Evolutionary conservation across 2,113 vertebrate species (phyloP).

Genomic region (Chrysochloris asiatica): DNA sequence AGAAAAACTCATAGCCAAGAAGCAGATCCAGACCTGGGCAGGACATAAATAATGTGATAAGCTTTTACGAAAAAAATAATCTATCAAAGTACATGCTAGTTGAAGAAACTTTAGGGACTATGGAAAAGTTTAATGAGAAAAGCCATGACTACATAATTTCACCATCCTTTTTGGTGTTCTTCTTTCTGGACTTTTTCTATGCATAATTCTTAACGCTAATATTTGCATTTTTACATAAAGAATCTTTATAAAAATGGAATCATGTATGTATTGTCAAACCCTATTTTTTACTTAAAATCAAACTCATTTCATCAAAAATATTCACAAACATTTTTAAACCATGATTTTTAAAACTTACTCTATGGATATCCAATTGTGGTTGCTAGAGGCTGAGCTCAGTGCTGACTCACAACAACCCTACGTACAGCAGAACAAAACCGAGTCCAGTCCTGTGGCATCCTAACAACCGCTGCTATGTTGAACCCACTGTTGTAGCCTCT

Average conservation of each 20-base stretch:
- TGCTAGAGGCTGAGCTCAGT: background rate
- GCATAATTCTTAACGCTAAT: background rate
- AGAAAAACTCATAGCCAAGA: background rate
- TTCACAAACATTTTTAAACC: conserved; percentile 16
- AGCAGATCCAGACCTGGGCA: background rate
- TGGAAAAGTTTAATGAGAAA: background rate
- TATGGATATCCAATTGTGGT: background rate
- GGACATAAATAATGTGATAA: background rate
- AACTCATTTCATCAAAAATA: background rate
- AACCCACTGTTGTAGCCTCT: too few species aligned
- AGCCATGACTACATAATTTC: background rate
- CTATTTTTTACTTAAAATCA: conserved; percentile 7
- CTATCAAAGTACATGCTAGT: background rate
- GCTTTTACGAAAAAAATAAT: background rate
- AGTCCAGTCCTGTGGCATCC: background rate
- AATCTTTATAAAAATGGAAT: conserved; percentile 11
- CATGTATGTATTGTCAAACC: background rate
- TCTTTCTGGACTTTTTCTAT: background rate
- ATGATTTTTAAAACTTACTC: background rate
- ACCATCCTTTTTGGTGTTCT: background rate
- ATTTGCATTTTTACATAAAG: background rate
- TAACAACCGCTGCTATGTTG: too few species aligned
- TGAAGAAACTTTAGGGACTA: background rate
- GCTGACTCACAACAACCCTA: background rate
- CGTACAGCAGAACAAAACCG: background rate